Evolutionary conservation across 1,140 invertebrate species (phyloP).

Genomic region (Condylostylus longicornis): DNA sequence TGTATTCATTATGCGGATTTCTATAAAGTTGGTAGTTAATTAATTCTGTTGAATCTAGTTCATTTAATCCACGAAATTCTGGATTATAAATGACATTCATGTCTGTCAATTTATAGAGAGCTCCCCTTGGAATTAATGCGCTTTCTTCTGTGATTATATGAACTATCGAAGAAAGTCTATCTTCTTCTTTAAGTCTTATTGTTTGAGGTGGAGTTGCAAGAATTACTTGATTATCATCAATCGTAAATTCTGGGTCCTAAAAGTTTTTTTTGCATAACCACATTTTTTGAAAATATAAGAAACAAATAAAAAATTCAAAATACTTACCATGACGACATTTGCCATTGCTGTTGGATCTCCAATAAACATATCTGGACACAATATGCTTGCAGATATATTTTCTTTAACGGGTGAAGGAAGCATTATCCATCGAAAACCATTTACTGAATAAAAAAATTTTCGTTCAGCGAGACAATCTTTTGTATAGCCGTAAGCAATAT

Average conservation of each 20-base stretch:
- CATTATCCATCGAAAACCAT: conserved; percentile 51
- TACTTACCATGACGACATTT: conserved; percentile 31
- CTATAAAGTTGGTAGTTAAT: conserved; percentile 54
- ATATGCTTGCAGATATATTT: conserved; percentile 39
- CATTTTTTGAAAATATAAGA: background rate
- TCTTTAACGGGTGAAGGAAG: conserved; percentile 43
- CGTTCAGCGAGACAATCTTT: conserved; percentile 47
- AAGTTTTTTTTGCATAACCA: background rate
- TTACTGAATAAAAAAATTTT: conserved; percentile 53
- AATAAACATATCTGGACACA: conserved; percentile 36
- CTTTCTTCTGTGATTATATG: conserved; percentile 51
- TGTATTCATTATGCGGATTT: conserved; percentile 47
- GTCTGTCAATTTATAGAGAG: conserved; percentile 47
- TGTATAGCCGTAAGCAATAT: conserved; percentile 53
- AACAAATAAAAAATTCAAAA: background rate
- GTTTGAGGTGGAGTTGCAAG: conserved; percentile 33
- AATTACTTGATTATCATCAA: conserved; percentile 33
- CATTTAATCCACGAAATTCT: conserved; percentile 46
- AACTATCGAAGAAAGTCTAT: conserved; percentile 50
- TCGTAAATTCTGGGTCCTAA: conserved; percentile 27
- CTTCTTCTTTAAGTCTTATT: conserved; percentile 54
- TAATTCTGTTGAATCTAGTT: conserved; percentile 41
- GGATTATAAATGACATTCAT: conserved; percentile 48
- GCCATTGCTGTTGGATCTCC: conserved; percentile 40
- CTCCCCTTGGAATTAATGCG: conserved; percentile 52